Evolutionary conservation across 2,113 vertebrate genomes (phyloP), one percentile per base, ranked within the genome.

Genomic region (Passer montanus): DNA sequence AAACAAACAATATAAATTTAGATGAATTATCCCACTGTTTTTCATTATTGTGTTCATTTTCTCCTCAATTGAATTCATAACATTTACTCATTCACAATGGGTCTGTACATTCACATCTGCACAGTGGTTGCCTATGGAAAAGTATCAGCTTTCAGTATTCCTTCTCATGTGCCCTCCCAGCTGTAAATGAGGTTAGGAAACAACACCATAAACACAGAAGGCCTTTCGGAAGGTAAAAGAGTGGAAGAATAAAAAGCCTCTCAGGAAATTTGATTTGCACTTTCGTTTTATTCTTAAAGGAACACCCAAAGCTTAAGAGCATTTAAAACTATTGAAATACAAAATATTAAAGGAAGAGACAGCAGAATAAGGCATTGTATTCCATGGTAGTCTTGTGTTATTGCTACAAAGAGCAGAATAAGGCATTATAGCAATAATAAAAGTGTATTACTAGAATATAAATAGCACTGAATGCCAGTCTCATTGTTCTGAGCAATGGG

Each of bases 271-370:
- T 58, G 52, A 84, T 81, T 92, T 92, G 70, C 22, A 88, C 59
- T 90, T 87, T 6, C 31, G 31, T 70, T 93, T 92, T 52, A 30
- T 35, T 92, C 72, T 67, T 83, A 93, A 92, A 92, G 59, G 82
- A 94, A 89, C 63, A 87, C 35, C 20, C 86, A 92, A 85, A 96
- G 81, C 67, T 91, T 86, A 77, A 90, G 39, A 95, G 89, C 76
- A 92, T 90, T 97, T 84, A 67, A 92, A 91, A 92, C 30, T 46
- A 70, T 1, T 31, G 85, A 94, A 93, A 81, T 35, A 84, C 26
- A 18, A 93, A 94, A 95, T 94, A 96, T 67, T 94, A 84, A 93
- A 97, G 70, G 88, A 96, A 97, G 53, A 93, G 23, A 69, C 53
- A 46, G 91, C 66, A 94, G 77, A 93, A 95, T 82, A 95, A 69